Evolutionary conservation across 1,140 invertebrate species (phyloP).

Genomic region (Papilio helenus): DNA sequence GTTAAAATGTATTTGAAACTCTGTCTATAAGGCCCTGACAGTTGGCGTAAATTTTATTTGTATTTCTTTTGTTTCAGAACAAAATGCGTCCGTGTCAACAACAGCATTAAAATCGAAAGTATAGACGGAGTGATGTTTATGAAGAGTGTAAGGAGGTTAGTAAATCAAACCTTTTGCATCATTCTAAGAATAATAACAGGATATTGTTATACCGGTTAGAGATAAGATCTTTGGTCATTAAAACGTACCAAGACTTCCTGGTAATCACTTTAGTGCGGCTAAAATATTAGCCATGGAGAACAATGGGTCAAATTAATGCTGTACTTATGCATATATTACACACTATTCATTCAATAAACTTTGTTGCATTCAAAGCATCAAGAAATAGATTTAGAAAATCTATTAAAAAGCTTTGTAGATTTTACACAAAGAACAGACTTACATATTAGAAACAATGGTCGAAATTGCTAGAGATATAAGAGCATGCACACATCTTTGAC

Average conservation of each 20-base stretch:
- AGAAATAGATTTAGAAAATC: too few relatives aligned
- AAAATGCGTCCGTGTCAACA: constrained; percentile 43
- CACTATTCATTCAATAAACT: background rate
- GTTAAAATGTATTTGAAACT: too few relatives aligned
- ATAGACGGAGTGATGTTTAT: constrained; percentile 39
- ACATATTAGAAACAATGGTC: background rate
- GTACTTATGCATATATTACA: constrained; percentile 3
- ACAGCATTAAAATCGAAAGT: constrained; percentile 41
- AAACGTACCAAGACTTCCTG: constrained; percentile 21
- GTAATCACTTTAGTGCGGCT: constrained; percentile 31
- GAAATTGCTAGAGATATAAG: background rate
- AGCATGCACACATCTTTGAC: too few relatives aligned
- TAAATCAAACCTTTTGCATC: constrained; percentile 25
- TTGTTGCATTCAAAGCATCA: too few relatives aligned
- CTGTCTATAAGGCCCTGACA: too few relatives aligned
- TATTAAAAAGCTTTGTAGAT: too few relatives aligned
- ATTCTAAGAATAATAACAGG: constrained; percentile 37
- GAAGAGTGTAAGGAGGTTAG: constrained; percentile 48
- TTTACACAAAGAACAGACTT: too few relatives aligned
- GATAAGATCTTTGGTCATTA: constrained; percentile 36
- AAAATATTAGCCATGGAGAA: constrained; percentile 25
- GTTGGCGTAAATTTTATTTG: too few relatives aligned
- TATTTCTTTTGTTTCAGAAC: constrained; percentile 45
- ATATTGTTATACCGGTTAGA: constrained; percentile 25
- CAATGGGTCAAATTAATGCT: background rate